Evolutionary conservation across 2,797 vertebrate genomes (phyloP).

Genomic region (Chelidonichthys spinosus): DNA sequence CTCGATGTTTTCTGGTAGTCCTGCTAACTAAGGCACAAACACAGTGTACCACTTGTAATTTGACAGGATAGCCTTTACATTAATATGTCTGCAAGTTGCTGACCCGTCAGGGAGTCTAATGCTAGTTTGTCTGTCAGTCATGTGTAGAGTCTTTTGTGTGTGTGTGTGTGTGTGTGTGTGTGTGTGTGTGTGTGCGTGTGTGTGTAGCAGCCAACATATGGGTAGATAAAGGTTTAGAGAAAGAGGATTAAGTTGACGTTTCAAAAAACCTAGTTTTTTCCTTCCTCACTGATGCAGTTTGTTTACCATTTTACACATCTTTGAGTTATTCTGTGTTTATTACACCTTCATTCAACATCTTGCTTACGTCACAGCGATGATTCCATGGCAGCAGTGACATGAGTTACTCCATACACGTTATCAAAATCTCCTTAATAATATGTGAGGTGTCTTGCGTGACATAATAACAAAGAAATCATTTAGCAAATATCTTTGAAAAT

Average conservation of each 20-base stretch:
- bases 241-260: slow-evolving; percentile 50
- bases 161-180: slow-evolving; percentile 3
- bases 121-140: slow-evolving; percentile 27
- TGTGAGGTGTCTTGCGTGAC: not conserved
- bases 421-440: not conserved
- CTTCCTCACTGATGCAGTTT: slow-evolving; percentile 28
- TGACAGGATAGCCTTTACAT: slow-evolving; percentile 29
- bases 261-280: slow-evolving; percentile 35
- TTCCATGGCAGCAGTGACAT: not conserved
- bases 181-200: slow-evolving; percentile 17
- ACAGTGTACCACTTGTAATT: slow-evolving; percentile 34
- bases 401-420: not conserved
- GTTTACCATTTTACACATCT: not conserved
- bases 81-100: slow-evolving; percentile 25
- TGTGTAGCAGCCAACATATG: slow-evolving; percentile 51
- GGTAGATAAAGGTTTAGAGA: slow-evolving; percentile 45
- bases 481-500: not conserved
- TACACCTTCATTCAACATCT: not conserved
- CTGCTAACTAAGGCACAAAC: slow-evolving; percentile 12
- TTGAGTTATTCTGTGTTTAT: not conserved
- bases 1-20: not conserved
- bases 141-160: not conserved
- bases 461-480: not conserved
- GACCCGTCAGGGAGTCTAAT: slow-evolving; percentile 23
- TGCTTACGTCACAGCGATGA: not conserved